phyloP scores from a whole-genome alignment of 2,113 vertebrate genomes.

The Centropristis striata region DNA sequence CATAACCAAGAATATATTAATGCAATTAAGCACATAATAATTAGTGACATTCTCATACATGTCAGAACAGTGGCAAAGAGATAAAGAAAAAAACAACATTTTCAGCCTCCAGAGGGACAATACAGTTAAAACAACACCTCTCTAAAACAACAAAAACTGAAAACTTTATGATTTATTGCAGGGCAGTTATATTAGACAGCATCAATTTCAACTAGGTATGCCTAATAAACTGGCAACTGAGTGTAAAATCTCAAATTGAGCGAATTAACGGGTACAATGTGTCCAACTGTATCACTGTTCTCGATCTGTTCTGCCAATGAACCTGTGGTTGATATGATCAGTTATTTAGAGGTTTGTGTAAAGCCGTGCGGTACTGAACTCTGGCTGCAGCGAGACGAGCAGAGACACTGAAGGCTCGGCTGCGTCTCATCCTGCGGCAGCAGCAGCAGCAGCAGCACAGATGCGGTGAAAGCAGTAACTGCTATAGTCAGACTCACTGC shows the following conservation, averaged over 20 bases:
- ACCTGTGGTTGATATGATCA: slow-evolving; percentile 13
- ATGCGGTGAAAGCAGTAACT: slow-evolving; percentile 22
- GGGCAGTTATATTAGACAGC: not conserved
- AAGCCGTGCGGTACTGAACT: slow-evolving; percentile 20
- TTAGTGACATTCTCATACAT: too few species aligned
- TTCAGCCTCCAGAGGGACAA: too few species aligned
- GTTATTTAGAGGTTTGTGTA: slow-evolving; percentile 37
- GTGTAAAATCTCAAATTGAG: not conserved
- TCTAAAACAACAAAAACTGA: not conserved
- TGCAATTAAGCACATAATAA: too few species aligned
- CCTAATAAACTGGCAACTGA: not conserved
- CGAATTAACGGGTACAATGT: not conserved
- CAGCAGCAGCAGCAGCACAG: slow-evolving; percentile 29
- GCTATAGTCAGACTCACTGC: slow-evolving; percentile 44
- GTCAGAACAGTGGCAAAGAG: too few species aligned
- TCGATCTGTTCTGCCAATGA: not conserved
- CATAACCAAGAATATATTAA: too few species aligned
- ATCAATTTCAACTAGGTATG: not conserved
- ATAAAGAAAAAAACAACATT: too few species aligned
- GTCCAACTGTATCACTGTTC: not conserved
- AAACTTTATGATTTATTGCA: too few species aligned
- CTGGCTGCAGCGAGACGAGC: not conserved
- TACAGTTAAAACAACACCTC: too few species aligned
- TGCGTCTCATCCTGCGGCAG: slow-evolving; percentile 22
- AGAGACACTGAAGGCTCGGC: slow-evolving; percentile 30